phyloP scores from a whole-genome alignment of 2,797 vertebrate genomes.

The Synaphobranchus kaupii region DNA sequence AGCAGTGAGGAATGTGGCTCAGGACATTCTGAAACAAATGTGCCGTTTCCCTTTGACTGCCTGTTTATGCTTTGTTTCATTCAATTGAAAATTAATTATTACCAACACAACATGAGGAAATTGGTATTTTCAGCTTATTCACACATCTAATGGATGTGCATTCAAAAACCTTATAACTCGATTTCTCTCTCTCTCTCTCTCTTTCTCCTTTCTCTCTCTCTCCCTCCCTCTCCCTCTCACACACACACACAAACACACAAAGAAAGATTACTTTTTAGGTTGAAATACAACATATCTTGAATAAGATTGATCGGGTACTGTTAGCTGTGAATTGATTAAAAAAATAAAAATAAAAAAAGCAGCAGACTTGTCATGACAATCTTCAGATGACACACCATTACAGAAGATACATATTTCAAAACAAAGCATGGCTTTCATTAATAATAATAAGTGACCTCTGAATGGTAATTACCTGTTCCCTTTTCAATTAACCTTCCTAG shows the following conservation, averaged over 20 bases:
- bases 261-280: background rate
- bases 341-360: background rate
- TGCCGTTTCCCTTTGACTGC: background rate
- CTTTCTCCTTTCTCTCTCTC: no score
- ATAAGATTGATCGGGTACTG: background rate
- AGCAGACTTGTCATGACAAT: conserved; percentile 15
- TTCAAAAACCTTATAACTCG: background rate
- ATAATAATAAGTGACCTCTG: background rate
- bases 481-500: conserved; percentile 6
- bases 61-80: background rate
- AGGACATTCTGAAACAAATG: background rate
- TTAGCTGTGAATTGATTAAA: background rate
- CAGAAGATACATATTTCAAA: conserved; percentile 3
- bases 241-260: background rate
- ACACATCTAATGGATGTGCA: conserved; percentile 11
- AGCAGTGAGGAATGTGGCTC: background rate
- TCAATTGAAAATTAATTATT: background rate
- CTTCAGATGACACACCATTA: background rate
- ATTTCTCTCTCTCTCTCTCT: background rate
- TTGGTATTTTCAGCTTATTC: background rate
- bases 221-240: background rate
- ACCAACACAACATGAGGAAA: background rate
- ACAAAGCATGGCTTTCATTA: background rate
- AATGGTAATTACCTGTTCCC: background rate
- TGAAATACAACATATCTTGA: background rate